Conservation (phyloP, 23 tunicate genomes). For the Corella eumyota region DNA sequence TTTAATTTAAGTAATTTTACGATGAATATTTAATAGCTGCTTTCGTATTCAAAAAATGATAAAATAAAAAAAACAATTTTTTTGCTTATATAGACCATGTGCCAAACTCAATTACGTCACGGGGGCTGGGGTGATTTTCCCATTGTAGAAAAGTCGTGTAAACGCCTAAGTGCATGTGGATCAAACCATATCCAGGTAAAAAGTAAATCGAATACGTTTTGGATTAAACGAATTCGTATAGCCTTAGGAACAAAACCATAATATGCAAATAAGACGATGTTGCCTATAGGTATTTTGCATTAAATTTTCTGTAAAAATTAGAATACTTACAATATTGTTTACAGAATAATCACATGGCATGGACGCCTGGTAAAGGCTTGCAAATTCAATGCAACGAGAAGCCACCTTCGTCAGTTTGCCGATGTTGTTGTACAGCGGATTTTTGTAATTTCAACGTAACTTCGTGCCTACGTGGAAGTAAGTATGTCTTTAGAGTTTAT, state of each 20-base stretch:
- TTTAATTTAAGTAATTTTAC: no score
- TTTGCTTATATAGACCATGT: constrained; percentile 2
- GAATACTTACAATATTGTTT: no score
- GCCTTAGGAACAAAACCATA: no score
- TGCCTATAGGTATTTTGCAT: no score
- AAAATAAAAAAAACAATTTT: no score
- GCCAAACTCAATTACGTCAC: constrained; percentile 1
- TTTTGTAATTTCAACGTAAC: constrained; percentile 6
- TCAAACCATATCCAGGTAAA: constrained; percentile 1
- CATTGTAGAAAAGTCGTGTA: constrained; percentile 4
- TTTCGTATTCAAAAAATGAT: no score
- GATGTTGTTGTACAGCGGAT: constrained; percentile 29
- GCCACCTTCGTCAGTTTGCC: constrained; percentile 25
- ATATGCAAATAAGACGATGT: no score
- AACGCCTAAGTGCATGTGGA: constrained; percentile 3
- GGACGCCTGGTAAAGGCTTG: constrained; percentile 6
- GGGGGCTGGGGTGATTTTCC: constrained; percentile 1
- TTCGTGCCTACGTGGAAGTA: constrained; percentile 2
- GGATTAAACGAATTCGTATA: no score
- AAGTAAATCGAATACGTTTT: no score
- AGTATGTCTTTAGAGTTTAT: no score
- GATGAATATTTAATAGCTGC: no score
- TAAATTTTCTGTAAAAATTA: no score
- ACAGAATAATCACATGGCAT: constrained; percentile 10
- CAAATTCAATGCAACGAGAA: constrained; percentile 31